Conservation (phyloP, 2,888 invertebrate species). For the Proisotoma minuta region DNA sequence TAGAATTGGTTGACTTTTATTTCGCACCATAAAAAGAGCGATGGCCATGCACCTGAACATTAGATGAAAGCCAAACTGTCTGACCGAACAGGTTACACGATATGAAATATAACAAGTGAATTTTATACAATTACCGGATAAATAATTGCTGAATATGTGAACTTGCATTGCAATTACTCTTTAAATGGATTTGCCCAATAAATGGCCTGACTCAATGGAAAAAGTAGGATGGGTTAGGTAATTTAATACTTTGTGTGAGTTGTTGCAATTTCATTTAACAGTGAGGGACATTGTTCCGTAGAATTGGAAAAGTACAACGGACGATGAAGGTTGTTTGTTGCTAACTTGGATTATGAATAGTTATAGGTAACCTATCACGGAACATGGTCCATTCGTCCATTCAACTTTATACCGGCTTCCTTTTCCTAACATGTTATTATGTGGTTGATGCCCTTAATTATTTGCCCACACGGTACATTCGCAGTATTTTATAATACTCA, state of each 20-base stretch:
- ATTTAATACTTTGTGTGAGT: not conserved
- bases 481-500: too few species aligned
- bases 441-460: constrained; percentile 6
- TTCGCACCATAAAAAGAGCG: not conserved
- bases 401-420: constrained; percentile 4
- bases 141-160: not conserved
- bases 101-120: too few species aligned
- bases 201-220: not conserved
- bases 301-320: not conserved
- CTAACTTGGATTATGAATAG: not conserved
- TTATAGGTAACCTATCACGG: constrained; percentile 1
- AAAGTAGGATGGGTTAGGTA: not conserved
- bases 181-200: too few species aligned
- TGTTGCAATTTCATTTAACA: constrained; percentile 1
- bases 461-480: not conserved
- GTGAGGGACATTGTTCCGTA: not conserved
- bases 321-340: not conserved
- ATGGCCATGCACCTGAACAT: not conserved
- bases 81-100: too few species aligned
- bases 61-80: not conserved
- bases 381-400: constrained; percentile 6
- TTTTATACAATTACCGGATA: not conserved
- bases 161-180: constrained; percentile 1
- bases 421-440: not conserved
- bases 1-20: not conserved